phyloP scores from a whole-genome alignment of 2,797 vertebrate genomes.

The Cetoscarus ocellatus region DNA sequence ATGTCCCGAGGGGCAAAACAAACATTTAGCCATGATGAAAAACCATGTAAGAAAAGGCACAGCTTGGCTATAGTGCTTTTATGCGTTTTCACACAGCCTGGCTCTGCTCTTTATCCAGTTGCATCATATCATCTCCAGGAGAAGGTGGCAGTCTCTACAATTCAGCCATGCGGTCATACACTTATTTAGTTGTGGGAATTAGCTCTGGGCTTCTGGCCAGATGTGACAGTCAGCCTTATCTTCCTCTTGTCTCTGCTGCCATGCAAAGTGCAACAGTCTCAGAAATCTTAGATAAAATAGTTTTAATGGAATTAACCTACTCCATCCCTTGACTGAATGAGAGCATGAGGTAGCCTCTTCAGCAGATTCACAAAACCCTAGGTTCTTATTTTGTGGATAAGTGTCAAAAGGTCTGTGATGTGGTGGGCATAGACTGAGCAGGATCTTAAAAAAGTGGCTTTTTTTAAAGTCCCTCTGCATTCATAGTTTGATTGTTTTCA shows the following conservation, averaged over 20 bases:
- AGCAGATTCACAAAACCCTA: constrained; percentile 32
- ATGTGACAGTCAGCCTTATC: constrained; percentile 65
- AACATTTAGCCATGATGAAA: constrained; percentile 75
- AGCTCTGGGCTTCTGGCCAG: constrained; percentile 69
- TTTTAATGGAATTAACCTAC: constrained; percentile 22
- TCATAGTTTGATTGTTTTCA: too few species aligned
- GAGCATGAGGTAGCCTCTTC: constrained; percentile 52
- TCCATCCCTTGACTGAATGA: not conserved
- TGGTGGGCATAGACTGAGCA: too few species aligned
- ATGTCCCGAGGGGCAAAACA: constrained; percentile 61
- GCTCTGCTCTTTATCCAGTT: constrained; percentile 73
- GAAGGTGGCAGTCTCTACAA: constrained; percentile 58
- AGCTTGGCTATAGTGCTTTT: constrained; percentile 74
- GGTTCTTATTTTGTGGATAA: too few species aligned
- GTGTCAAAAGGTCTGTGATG: too few species aligned
- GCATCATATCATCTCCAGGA: constrained; percentile 76
- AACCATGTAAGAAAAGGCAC: constrained; percentile 68
- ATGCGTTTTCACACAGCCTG: constrained; percentile 64
- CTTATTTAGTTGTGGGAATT: constrained; percentile 68
- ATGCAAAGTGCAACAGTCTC: constrained; percentile 39
- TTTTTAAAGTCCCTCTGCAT: too few species aligned
- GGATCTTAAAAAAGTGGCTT: too few species aligned
- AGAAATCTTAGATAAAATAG: constrained; percentile 35
- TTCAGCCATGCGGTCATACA: constrained; percentile 62
- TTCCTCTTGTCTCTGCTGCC: constrained; percentile 51